Percentiles rank a stretch among this genome's conserved stretches.
Conservation (phyloP, 2,113 vertebrate genomes). For the Cyphomyrus discorhynchus region DNA sequence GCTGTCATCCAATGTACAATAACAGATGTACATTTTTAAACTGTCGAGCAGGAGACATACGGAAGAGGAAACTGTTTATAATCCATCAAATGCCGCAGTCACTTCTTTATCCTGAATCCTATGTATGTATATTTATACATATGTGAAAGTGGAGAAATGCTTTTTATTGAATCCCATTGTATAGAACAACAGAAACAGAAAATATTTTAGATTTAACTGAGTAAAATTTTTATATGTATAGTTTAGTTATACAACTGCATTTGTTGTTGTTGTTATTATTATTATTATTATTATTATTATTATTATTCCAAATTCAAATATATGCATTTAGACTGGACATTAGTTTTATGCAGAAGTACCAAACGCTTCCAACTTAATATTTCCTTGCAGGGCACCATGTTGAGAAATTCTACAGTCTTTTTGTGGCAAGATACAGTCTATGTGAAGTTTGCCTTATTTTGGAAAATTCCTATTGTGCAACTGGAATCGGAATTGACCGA, state of each 20-base stretch:
- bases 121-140: not conserved
- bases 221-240: not conserved
- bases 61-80: slow-evolving; percentile 15
- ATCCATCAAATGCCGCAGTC: not conserved
- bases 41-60: slow-evolving; percentile 9
- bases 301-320: not conserved
- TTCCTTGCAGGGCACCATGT: not conserved
- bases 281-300: not conserved
- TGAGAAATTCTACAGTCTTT: not conserved
- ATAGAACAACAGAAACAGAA: not conserved
- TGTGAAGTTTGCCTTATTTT: not conserved
- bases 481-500: not conserved
- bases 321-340: not conserved
- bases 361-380: not conserved
- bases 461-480: not conserved
- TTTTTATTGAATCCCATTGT: not conserved
- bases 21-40: slow-evolving; percentile 42
- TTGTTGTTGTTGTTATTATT: not conserved
- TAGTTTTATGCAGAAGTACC: too few species aligned
- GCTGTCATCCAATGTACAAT: slow-evolving; percentile 47
- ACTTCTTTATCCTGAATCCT: not conserved
- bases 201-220: not conserved
- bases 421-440: not conserved
- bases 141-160: not conserved
- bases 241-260: not conserved